Evolutionary conservation across 2,113 vertebrate species (phyloP).

Genomic region (Ophthalmotilapia sp.): DNA sequence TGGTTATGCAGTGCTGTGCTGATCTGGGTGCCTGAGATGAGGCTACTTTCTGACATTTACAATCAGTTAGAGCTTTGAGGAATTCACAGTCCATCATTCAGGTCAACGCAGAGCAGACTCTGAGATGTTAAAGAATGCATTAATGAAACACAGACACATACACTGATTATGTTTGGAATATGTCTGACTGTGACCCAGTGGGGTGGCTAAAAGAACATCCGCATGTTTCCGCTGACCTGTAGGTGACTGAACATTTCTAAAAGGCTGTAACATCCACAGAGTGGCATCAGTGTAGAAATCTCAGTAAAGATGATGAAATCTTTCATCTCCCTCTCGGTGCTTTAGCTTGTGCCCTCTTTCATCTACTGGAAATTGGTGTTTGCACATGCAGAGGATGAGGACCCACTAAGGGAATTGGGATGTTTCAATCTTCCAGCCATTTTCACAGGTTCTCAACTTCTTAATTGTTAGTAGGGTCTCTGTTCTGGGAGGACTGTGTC

Average conservation of each 20-base stretch:
- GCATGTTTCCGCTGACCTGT: neutral
- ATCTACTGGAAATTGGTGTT: conserved; percentile 37
- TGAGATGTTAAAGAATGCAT: neutral
- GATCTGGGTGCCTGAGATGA: neutral
- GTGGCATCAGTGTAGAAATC: neutral
- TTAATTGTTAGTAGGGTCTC: conserved; percentile 18
- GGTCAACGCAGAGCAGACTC: neutral
- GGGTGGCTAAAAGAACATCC: neutral
- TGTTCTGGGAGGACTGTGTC: neutral
- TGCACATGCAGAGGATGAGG: conserved; percentile 18
- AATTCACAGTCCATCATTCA: neutral
- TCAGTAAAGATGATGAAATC: neutral
- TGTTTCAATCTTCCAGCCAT: conserved; percentile 27
- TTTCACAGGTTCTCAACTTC: conserved; percentile 14
- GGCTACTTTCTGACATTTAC: neutral
- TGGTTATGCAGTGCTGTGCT: neutral
- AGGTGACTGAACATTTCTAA: conserved; percentile 7
- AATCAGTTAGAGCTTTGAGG: neutral
- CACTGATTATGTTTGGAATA: neutral
- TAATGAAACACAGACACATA: neutral
- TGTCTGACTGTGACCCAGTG: neutral
- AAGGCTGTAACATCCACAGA: neutral
- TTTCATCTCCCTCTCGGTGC: conserved; percentile 15
- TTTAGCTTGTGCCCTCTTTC: conserved; percentile 17
- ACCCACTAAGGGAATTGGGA: conserved; percentile 36